Conservation (phyloP, 2,113 vertebrate genomes). For the Tragelaphus scriptus region DNA sequence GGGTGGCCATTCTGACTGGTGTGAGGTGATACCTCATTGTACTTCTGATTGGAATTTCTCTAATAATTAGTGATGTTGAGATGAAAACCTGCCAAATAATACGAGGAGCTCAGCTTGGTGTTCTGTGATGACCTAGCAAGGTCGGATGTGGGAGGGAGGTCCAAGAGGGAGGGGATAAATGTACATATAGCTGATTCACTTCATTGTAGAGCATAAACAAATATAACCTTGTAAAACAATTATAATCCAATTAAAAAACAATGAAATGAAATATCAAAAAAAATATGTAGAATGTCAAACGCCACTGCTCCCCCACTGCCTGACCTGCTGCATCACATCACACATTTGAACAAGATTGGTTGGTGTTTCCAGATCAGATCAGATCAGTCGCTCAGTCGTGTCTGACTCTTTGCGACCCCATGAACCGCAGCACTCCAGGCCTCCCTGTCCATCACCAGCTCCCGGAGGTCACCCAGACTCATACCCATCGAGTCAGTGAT, state of each 20-base stretch:
- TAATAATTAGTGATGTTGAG: background rate
- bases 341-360: background rate
- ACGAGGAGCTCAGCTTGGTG: background rate
- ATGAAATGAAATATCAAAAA: background rate
- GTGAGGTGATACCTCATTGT: background rate
- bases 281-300: background rate
- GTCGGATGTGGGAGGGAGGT: background rate
- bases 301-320: background rate
- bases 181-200: background rate
- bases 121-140: background rate
- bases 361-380: background rate
- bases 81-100: background rate
- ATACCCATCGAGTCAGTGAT: too few species aligned
- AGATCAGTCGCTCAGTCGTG: too few species aligned
- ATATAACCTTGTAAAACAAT: background rate
- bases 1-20: background rate
- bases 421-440: fast-evolving
- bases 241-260: background rate
- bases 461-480: too few species aligned
- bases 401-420: too few species aligned
- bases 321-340: background rate
- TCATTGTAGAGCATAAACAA: background rate
- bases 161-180: background rate
- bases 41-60: background rate
- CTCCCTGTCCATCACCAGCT: too few species aligned